phyloP scores from a whole-genome alignment of 2,888 invertebrate genomes.

The Philereme vetulata region DNA sequence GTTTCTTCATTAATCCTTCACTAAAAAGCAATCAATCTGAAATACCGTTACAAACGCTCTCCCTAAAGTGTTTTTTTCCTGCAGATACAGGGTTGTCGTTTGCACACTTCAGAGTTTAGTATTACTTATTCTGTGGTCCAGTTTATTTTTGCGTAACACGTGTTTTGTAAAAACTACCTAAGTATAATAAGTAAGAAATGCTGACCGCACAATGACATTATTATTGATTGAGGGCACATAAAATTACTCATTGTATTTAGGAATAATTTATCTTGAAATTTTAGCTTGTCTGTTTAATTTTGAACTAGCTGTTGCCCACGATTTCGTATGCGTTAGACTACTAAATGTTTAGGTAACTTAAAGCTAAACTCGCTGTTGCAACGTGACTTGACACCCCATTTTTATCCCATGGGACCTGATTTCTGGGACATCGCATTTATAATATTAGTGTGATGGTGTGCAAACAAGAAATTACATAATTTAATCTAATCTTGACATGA shows the following conservation, averaged over 20 bases:
- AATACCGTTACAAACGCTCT: conserved; percentile 8
- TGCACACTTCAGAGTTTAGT: conserved; percentile 12
- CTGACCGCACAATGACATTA: background rate
- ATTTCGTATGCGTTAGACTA: no score
- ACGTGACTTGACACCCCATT: no score
- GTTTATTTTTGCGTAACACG: conserved; percentile 14
- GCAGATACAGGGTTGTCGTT: background rate
- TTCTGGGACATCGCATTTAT: no score
- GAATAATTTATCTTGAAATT: background rate
- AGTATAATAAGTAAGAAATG: conserved; percentile 9
- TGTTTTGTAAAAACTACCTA: conserved; percentile 22
- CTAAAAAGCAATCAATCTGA: conserved; percentile 15
- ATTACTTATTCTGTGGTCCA: conserved; percentile 11
- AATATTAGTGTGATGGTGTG: no score
- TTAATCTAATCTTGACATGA: no score
- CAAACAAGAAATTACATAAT: no score
- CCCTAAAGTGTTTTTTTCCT: conserved; percentile 14
- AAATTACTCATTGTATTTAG: background rate
- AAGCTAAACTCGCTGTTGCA: no score
- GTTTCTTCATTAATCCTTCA: conserved; percentile 13
- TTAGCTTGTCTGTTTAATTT: no score
- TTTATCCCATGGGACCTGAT: no score
- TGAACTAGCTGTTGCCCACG: no score
- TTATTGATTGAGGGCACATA: background rate
- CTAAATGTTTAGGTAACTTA: no score